A percentile compares a stretch with the other conserved stretches of the same genome.
Evolutionary conservation across 2,113 vertebrate species (phyloP).

Genomic region (Plecotus auritus): DNA sequence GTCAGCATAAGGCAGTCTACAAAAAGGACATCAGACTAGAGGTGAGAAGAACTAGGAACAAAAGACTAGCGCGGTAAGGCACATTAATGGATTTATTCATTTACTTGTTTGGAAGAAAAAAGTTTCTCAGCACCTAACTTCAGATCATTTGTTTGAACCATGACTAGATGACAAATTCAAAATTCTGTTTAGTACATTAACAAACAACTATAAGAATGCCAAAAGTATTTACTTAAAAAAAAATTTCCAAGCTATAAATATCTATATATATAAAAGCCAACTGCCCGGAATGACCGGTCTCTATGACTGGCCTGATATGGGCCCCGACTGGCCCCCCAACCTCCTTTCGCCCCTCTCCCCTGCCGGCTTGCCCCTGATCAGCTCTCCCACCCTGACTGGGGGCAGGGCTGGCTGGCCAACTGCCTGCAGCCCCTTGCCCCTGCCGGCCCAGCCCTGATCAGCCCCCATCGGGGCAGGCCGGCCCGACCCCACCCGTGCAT

Average conservation of each 20-base stretch:
- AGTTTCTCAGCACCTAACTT: not conserved
- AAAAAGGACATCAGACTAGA: not conserved
- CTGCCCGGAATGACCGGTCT: too few species aligned
- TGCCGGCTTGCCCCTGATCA: too few species aligned
- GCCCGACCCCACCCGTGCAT: too few species aligned
- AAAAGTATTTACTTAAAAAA: not conserved
- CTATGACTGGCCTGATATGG: too few species aligned
- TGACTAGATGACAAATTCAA: not conserved
- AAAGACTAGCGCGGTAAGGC: not conserved
- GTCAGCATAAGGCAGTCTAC: not conserved
- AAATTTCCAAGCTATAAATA: not conserved
- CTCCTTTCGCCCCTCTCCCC: too few species aligned
- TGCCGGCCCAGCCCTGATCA: too few species aligned
- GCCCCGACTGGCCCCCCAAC: too few species aligned
- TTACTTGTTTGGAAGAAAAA: not conserved
- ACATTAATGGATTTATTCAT: not conserved
- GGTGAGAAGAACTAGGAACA: not conserved
- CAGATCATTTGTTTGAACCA: not conserved
- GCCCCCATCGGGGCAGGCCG: too few species aligned
- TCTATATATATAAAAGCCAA: too few species aligned
- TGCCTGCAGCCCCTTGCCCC: too few species aligned
- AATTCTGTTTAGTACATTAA: not conserved
- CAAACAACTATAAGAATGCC: not conserved
- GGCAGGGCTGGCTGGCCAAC: too few species aligned
- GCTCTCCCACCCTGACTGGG: too few species aligned